phyloP scores from a whole-genome alignment of 2,113 vertebrate genomes.

The Corapipo altera region DNA sequence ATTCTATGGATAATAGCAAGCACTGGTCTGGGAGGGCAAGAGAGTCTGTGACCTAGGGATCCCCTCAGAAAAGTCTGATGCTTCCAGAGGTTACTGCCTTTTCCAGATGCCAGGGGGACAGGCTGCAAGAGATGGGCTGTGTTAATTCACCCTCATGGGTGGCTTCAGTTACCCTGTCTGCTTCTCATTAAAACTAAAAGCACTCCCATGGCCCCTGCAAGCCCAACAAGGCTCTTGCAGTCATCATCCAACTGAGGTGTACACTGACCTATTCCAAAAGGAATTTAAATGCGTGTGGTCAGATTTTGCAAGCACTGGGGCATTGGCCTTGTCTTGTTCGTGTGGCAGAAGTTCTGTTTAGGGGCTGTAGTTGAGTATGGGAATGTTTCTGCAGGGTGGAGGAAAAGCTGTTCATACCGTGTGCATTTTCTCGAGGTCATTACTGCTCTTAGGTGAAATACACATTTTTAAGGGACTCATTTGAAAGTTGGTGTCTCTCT shows the following conservation, averaged over 20 bases:
- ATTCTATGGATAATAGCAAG: background rate
- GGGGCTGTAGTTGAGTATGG: background rate
- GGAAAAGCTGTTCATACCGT: accelerated
- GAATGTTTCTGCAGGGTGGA: background rate
- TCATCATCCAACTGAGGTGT: background rate
- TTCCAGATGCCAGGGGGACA: background rate
- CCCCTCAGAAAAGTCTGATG: background rate
- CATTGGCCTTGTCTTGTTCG: background rate
- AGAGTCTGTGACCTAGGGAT: background rate
- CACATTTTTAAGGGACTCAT: background rate
- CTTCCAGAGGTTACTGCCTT: background rate
- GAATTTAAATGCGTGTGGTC: background rate
- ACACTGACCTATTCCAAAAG: background rate
- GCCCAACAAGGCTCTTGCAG: background rate
- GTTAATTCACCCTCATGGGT: background rate
- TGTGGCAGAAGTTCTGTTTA: background rate
- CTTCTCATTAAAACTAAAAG: background rate
- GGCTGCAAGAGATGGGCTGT: background rate
- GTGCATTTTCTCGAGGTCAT: background rate
- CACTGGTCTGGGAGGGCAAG: background rate
- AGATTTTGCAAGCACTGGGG: background rate
- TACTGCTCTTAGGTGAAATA: background rate
- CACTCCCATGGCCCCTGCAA: background rate
- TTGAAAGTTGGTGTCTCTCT: constrained; percentile 44
- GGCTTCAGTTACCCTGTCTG: background rate